Evolutionary conservation across 2,113 vertebrate genomes (phyloP).

Genomic region (Anseranas semipalmata): DNA sequence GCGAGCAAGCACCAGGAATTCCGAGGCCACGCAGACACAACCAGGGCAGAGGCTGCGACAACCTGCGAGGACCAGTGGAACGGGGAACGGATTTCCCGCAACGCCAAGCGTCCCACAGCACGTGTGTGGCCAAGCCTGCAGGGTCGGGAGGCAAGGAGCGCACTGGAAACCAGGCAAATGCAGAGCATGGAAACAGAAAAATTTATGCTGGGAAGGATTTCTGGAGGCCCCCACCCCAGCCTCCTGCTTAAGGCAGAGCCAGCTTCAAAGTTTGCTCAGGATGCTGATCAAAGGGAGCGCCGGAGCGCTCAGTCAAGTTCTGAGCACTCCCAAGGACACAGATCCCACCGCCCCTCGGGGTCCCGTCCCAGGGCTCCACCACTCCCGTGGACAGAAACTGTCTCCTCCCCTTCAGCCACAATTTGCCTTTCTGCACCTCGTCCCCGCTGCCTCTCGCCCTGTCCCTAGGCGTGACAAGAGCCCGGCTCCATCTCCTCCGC

Average conservation of each 20-base stretch:
- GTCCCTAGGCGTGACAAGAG: neutral
- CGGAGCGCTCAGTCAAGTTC: too few species aligned
- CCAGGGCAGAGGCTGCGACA: neutral
- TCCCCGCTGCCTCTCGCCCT: neutral
- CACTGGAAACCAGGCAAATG: neutral
- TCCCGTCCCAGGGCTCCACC: neutral
- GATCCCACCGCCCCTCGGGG: neutral
- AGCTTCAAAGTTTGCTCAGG: neutral
- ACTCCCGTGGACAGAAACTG: neutral
- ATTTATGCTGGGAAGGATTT: too few species aligned
- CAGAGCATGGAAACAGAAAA: neutral
- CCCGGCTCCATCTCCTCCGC: neutral
- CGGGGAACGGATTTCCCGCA: neutral
- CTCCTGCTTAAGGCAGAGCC: neutral
- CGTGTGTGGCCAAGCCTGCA: rapidly evolving
- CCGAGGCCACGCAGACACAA: too few species aligned
- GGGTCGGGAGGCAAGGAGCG: neutral
- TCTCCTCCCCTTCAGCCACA: neutral
- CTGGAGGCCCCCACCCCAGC: neutral
- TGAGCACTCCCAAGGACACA: neutral
- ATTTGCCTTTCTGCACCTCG: neutral
- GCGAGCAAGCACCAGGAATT: too few species aligned
- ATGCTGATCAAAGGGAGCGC: neutral
- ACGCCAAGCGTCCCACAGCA: rapidly evolving
- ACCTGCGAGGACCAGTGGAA: neutral